These are phyloP conservation scores for Acanthurus lineatus DNA, from an alignment of 2,797 vertebrate species.

Conservation along the genomic window DNA sequence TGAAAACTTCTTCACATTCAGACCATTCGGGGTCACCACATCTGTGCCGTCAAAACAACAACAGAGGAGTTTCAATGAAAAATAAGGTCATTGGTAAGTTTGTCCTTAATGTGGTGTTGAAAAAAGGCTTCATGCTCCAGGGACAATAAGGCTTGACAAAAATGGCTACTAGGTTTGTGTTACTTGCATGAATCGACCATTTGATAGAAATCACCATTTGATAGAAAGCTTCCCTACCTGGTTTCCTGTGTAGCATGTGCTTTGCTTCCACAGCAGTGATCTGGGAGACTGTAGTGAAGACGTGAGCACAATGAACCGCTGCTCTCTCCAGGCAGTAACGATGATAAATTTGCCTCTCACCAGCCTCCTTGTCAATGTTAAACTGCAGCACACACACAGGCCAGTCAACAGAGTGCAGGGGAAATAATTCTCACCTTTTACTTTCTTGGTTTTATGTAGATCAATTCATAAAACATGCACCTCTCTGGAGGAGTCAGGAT, in stretches of 20 bases:
- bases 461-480: neutral
- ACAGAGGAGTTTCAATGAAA: neutral
- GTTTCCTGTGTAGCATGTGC: conserved; percentile 93
- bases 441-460: neutral
- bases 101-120: neutral
- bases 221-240: conserved; percentile 83
- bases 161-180: too few species aligned
- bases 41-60: conserved; percentile 82
- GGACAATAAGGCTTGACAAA: neutral
- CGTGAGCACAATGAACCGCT: conserved; percentile 92
- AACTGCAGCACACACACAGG: conserved; percentile 84
- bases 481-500: too few species aligned
- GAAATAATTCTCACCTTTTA: neutral
- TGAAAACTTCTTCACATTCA: conserved; percentile 98
- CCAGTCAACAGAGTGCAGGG: neutral
- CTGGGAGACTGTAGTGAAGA: conserved; percentile 96
- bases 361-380: conserved; percentile 94
- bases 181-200: neutral
- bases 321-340: conserved; percentile 96
- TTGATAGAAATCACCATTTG: neutral
- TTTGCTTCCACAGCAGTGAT: conserved; percentile 96
- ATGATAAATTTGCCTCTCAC: conserved; percentile 96
- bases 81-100: neutral
- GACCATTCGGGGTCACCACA: conserved; percentile 95
- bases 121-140: neutral